Evolutionary conservation across 2,113 vertebrate genomes (phyloP).

Genomic region (Crotalus viridis): DNA sequence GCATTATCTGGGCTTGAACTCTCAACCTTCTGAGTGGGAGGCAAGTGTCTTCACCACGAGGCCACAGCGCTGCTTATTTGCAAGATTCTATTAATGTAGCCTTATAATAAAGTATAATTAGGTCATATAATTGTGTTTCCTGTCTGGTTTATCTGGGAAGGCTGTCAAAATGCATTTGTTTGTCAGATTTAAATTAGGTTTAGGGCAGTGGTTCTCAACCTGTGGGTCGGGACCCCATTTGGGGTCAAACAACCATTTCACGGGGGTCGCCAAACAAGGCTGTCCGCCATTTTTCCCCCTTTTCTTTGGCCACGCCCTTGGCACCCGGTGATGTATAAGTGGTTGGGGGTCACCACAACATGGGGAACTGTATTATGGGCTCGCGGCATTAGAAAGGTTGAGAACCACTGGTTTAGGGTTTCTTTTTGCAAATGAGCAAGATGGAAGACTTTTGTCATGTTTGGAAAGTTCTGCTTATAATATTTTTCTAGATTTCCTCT

Average conservation of each 20-base stretch:
- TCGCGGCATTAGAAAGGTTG: too few relatives aligned
- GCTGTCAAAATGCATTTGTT: not conserved
- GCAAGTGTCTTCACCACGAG: not conserved
- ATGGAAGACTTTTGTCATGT: not conserved
- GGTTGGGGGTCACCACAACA: too few relatives aligned
- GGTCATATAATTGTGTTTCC: not conserved
- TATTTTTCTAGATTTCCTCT: not conserved
- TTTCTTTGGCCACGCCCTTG: too few relatives aligned
- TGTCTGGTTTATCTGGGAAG: not conserved
- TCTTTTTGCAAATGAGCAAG: not conserved
- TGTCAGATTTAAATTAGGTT: not conserved
- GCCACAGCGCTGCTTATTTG: not conserved
- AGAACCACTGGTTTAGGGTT: not conserved
- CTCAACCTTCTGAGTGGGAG: not conserved
- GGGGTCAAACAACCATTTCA: too few relatives aligned
- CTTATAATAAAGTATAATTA: not conserved
- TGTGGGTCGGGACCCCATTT: too few relatives aligned
- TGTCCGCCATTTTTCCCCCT: too few relatives aligned
- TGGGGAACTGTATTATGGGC: too few relatives aligned
- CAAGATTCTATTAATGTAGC: not conserved
- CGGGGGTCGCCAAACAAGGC: too few relatives aligned
- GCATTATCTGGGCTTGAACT: not conserved
- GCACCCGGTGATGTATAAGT: too few relatives aligned
- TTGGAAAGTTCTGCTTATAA: not conserved
- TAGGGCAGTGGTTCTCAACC: too few relatives aligned